Conservation (phyloP, 37 sponge, comb jelly and placozoan genomes). For the Diacarnus erythraeanus region DNA sequence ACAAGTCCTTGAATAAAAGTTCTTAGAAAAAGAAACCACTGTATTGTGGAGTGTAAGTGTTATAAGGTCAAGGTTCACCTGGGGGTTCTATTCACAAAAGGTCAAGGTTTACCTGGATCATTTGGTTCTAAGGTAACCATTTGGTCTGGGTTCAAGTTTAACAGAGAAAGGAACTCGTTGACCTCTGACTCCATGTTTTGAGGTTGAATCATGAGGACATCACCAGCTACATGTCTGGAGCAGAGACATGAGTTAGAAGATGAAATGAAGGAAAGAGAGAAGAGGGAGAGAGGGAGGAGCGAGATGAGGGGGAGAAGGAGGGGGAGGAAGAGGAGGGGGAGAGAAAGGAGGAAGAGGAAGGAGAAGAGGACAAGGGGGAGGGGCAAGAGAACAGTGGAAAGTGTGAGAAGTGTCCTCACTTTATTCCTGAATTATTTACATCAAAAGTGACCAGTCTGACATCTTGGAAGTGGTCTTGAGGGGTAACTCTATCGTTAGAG, state of each 20-base stretch:
- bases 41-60: too few relatives aligned
- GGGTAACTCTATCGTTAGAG: conserved; percentile 81
- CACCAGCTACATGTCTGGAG: conserved; percentile 78
- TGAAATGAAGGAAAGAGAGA: not conserved
- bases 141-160: conserved; percentile 47
- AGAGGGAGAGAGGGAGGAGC: not conserved
- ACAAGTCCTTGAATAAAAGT: too few relatives aligned
- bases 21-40: too few relatives aligned
- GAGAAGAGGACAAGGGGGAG: not conserved
- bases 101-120: conserved; percentile 36
- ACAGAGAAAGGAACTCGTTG: conserved; percentile 54
- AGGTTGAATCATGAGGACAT: conserved; percentile 91
- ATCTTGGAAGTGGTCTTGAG: conserved; percentile 92
- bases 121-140: conserved; percentile 32
- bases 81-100: not conserved
- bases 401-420: conserved; percentile 8
- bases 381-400: not conserved
- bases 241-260: not conserved
- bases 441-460: conserved; percentile 88
- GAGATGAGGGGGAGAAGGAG: not conserved
- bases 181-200: conserved; percentile 69
- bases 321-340: not conserved
- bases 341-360: not conserved
- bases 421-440: conserved; percentile 55
- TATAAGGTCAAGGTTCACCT: not conserved